Evolutionary conservation across 1,140 invertebrate genomes (phyloP), one percentile per base, ranked within the genome.

Genomic region (Drosophila eugracilis): DNA sequence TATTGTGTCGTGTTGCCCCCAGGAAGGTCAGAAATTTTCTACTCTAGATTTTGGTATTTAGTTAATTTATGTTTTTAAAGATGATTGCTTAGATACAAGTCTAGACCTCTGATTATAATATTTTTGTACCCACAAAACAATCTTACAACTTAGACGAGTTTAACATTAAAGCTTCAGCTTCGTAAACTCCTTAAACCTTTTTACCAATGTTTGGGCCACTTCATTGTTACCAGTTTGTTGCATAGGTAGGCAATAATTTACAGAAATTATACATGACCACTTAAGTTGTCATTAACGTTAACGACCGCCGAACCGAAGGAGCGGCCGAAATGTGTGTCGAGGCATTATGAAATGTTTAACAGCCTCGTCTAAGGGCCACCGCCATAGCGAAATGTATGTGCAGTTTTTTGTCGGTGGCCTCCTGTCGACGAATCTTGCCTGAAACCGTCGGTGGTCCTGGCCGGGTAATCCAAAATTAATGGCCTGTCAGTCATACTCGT

Each of bases 231-330:
- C 44, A 44, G 44, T 55, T 67, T 75, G 66, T 86, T 69, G 77
- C 47, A 65, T 67, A 69, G 65, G 62, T 52, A 17, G 65, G 60
- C 55, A 74, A 80, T 85, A 77, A 86, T 74, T 85, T 80, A 74
- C 73, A 81, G 81, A 86, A 85, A 85, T 85, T 86, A 85, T 85
- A 85, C 84, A 85, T 85, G 81, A 81, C 77, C 81, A 85, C 81
- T 85, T 85, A 85, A 77, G 81, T 77, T 86, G 81, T 86, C 81
- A 86, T 85, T 85, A 85, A 75, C 81, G 81, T 77, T 86, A 85
- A 85, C 81, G 81, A 85, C 77, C 72, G 53, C 65, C 55, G 42
- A 60, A 36, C 49, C 42, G 32, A 21, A 21, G 47, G 30, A 37
- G 34, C 54, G 60, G 57, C 57, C 39, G 32, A 76, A 71, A 52